Evolutionary conservation across 2,113 vertebrate genomes (phyloP), one percentile per base, ranked within the genome.

Genomic region (Gulo gulo): DNA sequence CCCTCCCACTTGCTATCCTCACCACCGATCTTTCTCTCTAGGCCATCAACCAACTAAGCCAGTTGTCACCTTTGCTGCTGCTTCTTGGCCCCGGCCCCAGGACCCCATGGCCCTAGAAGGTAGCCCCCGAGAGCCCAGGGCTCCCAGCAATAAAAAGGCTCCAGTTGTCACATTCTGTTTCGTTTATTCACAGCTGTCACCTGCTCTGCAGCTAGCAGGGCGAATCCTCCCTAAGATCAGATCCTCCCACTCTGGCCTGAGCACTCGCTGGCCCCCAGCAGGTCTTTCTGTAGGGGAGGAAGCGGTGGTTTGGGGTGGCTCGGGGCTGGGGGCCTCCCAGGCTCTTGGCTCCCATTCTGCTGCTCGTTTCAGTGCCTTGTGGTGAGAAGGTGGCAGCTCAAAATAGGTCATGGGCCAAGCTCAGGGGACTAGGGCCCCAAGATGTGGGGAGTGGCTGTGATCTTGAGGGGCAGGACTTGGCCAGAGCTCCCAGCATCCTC

Each of bases 11-110:
- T 24, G 18, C 12, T 9, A 2, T 91, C 26, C 83, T 97, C 10
- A 88, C 26, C 0, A 0, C 2, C 2, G 2, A 6, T 36, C 12
- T 57, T 21, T 36, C 15, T 57, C 52, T 29, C 0, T 93, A 99
- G 98, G 93, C 99, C 99, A 1, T 99, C 98, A 4, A 99, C 98
- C 96, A 99, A 99, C 95, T 99, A 80, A 98, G 57, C 2, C n/a
- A 1, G 4, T 21, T 16, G 86, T 14, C 16, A 21, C 21, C 1
- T 39, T 81, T 73, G 18, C 39, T 18, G 67, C 61, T 0, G 63
- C 95, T 5, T 18, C 31, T 0, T 0, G 55, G 31, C 21, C 69
- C 29, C 1, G 9, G 50, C 23, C 18, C 55, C 2, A 5, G 85
- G 69, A 61, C n/a, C 78, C 67, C 61, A n/a, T 0, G 5, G 67